A percentile compares a stretch with the other conserved stretches of the same genome.
Conservation (phyloP, 2,113 vertebrate genomes). For the Alectura lathami region DNA sequence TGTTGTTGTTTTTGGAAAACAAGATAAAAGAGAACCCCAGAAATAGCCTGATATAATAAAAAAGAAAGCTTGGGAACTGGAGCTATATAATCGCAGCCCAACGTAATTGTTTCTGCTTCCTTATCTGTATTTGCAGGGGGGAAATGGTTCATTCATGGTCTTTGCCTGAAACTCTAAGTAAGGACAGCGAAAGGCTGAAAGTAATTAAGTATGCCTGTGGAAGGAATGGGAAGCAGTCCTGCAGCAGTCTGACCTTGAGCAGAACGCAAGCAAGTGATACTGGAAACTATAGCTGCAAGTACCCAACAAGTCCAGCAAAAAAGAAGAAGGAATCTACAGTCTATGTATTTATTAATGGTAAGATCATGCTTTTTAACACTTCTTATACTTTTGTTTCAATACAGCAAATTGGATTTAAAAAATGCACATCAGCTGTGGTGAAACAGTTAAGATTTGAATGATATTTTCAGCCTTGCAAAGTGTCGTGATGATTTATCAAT, state of each 20-base stretch:
- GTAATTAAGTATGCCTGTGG: conserved; percentile 83
- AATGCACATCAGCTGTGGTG: background rate
- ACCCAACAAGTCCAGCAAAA: conserved; percentile 69
- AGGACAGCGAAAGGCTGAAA: conserved; percentile 75
- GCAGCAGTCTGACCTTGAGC: conserved; percentile 84
- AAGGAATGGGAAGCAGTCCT: conserved; percentile 79
- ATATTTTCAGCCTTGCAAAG: background rate
- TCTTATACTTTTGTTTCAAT: background rate
- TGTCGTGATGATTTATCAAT: background rate
- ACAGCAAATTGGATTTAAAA: background rate
- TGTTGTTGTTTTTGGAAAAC: conserved; percentile 66
- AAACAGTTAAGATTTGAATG: background rate
- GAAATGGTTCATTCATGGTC: conserved; percentile 87
- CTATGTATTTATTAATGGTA: conserved; percentile 95
- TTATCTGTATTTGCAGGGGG: conserved; percentile 82
- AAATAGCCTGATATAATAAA: conserved; percentile 54
- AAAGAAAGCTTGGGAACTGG: conserved; percentile 45
- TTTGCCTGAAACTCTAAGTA: conserved; percentile 79
- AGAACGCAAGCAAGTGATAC: conserved; percentile 82
- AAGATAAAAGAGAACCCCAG: conserved; percentile 54
- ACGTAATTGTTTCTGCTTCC: conserved; percentile 64
- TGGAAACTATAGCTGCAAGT: conserved; percentile 88
- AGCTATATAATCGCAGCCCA: conserved; percentile 35
- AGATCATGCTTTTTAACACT: conserved; percentile 55
- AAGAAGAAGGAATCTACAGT: conserved; percentile 78